Base-by-base conservation (phyloP, 2,113 vertebrate genomes). In the Phocoena phocoena region DNA sequence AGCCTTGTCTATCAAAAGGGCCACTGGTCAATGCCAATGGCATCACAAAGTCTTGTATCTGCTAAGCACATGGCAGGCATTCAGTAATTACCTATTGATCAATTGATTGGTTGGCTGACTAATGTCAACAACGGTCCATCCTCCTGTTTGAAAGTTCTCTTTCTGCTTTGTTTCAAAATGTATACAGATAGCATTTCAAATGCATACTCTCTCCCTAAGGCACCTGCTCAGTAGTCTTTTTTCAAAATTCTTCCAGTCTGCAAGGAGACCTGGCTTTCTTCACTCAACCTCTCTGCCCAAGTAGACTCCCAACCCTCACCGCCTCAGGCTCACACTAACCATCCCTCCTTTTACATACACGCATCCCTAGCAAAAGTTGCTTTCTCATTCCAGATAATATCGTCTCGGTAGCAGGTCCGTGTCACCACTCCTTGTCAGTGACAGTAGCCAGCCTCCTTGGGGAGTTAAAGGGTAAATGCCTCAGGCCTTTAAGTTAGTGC, bases 401-500 rank as follows among this genome's bases (percentile, higher is more conserved):
- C 36, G 5, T 68, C 74, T 90, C 3, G 0, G 33, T 25, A 58
- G 65, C 60, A 71, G 20, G 44, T n/a, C 60, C 50, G 7, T 44
- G 47, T 65, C 82, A 63, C 41, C 0, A 0, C 21, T 70, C 36
- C 88, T 60, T 26, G 3, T 92, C 87, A 76, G 55, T 53, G 33
- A 83, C 60, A 85, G 47, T 10, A 67, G 62, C 68, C 13, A 83
- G 67, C 38, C 50, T 86, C 82, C 58, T 38, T 1, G 13, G 53
- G 65, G 92, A 97, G 60, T 58, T 65, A 90, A 67, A 71, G 23
- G 21, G 73, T 70, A 76, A 65, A 95, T 17, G 58, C 28, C 82
- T 87, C n/a, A 92, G 96, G 83, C 79, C 41, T 79, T 68, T 41
- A 41, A 80, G 71, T 92, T 81, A 36, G 36, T 82, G 74, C 70